Evolutionary conservation across 2,797 vertebrate species (phyloP), one percentile per base, ranked within the genome.

Genomic region (Crax fasciolata): DNA sequence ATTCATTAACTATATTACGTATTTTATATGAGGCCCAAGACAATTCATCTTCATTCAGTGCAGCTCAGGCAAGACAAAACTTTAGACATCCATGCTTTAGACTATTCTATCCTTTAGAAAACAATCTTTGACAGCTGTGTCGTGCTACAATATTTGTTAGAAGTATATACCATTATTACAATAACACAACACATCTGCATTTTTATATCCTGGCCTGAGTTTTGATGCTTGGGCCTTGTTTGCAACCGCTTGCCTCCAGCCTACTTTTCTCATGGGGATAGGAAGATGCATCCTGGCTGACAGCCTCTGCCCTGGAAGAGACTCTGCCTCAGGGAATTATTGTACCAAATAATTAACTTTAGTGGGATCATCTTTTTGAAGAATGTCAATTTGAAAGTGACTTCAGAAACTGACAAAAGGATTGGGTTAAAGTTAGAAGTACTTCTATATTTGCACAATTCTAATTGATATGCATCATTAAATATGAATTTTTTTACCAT

Each of bases 281-380:
- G 59, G 41, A 11, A 18, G 39, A 41, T 28, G 59, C 20, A 27
- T 30, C 61, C 39, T 30, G 27, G 20, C 20, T n/a, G 7, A 27
- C 61, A 43, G 13, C 38, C 39, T 63, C 6, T 66, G 4, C 19
- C 15, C 32, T 13, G 2, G 2, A 18, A 4, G 11, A 63, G 13
- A 19, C 8, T 3, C 23, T 0, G 0, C 4, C 39, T 38, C 30
- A 17, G 8, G n/a, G 24, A 44, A 25, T 49, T 48, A 38, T 7
- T 43, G 12, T 30, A n/a, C 39, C 46, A 71, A 59, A 68, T 39
- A 54, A 58, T 43, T 58, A 41, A 55, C 23, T 70, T 70, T 13
- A 30, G 11, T 16, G 8, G 14, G 11, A 54, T 70, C 12, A n/a
- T 44, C 14, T 39, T 38, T 68, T 72, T 73, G 28, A 77, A 78